Conservation (phyloP, 2,113 vertebrate genomes). For the Ibidorhyncha struthersii region DNA sequence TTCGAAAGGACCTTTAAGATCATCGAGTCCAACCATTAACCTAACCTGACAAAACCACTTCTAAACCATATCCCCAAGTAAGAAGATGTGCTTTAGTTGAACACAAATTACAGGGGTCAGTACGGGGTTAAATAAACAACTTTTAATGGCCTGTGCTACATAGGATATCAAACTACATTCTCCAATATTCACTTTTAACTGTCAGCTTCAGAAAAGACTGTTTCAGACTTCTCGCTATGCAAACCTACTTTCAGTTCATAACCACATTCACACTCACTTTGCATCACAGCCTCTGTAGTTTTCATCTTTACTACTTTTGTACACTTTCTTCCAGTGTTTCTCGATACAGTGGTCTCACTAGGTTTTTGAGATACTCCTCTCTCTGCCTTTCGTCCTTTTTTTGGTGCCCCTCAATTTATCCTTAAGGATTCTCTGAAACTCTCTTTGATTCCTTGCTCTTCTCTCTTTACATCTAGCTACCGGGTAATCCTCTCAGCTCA, state of each 20-base stretch:
- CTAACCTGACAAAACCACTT: no score
- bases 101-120: not conserved
- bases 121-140: not conserved
- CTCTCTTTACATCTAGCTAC: not conserved
- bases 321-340: not conserved
- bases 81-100: not conserved
- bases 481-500: not conserved
- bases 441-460: not conserved
- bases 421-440: not conserved
- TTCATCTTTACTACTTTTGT: not conserved
- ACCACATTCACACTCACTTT: not conserved
- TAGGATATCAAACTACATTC: not conserved
- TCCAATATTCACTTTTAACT: not conserved
- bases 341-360: rapidly evolving
- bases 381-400: not conserved
- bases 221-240: not conserved
- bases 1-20: no score
- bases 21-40: no score
- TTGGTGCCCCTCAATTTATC: not conserved
- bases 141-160: not conserved
- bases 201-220: not conserved
- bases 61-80: no score
- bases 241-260: not conserved
- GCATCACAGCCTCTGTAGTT: not conserved
- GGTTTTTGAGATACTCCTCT: not conserved